phyloP scores from a whole-genome alignment of 2,888 invertebrate species.

The Chrysolina haemoptera region DNA sequence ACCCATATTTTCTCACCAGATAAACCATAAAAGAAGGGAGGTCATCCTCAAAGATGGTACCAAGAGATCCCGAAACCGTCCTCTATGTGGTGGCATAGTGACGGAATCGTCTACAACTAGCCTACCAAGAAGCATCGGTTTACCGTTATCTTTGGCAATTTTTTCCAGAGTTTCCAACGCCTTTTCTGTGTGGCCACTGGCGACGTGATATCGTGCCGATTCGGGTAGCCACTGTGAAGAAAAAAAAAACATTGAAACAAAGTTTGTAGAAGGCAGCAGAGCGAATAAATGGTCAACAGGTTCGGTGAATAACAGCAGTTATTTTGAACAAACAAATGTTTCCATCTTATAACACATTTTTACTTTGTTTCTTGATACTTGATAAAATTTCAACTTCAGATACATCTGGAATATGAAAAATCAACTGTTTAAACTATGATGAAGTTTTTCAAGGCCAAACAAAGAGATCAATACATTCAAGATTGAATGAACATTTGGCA shows the following conservation, averaged over 20 bases:
- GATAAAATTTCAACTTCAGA: too few species aligned
- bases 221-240: conserved; percentile 90
- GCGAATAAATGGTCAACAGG: too few species aligned
- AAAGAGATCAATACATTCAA: too few species aligned
- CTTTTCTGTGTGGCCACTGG: conserved; percentile 88
- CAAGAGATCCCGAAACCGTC: conserved; percentile 80
- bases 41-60: conserved; percentile 87
- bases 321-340: background rate
- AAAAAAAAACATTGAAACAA: conserved; percentile 13
- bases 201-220: conserved; percentile 90
- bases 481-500: too few species aligned
- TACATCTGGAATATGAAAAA: too few species aligned
- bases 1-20: conserved; percentile 77
- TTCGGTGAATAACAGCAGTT: background rate
- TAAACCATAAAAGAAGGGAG: conserved; percentile 91
- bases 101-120: conserved; percentile 85
- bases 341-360: too few species aligned
- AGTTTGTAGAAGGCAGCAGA: too few species aligned
- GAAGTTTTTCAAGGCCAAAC: too few species aligned
- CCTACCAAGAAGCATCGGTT: conserved; percentile 89
- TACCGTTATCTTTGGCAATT: conserved; percentile 90
- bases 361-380: too few species aligned
- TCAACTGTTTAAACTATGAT: too few species aligned
- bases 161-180: conserved; percentile 88
- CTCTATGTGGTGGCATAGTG: conserved; percentile 75